These are phyloP conservation scores for Ashinkailepas kermadecensis DNA, from an alignment of 2,888 invertebrate genomes.

Conservation along the genomic window DNA sequence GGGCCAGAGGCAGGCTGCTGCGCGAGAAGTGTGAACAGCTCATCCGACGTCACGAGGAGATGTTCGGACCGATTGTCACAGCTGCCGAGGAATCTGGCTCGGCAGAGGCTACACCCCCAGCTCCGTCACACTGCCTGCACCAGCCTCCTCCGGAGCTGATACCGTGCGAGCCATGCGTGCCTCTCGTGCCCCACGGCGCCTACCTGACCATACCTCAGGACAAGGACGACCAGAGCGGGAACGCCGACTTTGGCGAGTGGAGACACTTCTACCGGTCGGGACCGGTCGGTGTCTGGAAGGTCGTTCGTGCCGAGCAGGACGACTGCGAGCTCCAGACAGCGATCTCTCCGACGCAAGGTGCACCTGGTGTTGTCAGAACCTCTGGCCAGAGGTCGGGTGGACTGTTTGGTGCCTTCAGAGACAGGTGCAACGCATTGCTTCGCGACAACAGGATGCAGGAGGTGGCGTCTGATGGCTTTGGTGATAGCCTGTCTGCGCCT, in stretches of 20 bases:
- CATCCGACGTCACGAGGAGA: background rate
- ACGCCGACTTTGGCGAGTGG: background rate
- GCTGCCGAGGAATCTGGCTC: background rate
- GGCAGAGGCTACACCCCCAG: background rate
- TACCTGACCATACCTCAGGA: background rate
- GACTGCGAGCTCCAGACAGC: background rate
- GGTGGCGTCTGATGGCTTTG: background rate
- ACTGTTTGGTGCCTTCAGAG: background rate
- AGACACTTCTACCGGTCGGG: background rate
- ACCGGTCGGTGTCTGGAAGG: background rate
- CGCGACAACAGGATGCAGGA: background rate
- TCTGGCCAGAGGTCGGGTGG: background rate
- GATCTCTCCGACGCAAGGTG: background rate
- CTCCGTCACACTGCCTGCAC: background rate
- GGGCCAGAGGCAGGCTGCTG: background rate
- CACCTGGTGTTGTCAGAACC: background rate
- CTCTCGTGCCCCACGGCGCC: background rate
- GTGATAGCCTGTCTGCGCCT: background rate
- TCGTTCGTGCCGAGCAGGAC: background rate
- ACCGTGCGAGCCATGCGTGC: background rate
- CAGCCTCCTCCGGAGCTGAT: background rate
- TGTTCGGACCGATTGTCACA: background rate
- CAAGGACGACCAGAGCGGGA: no score
- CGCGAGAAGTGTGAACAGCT: background rate
- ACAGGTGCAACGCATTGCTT: background rate